These are phyloP conservation scores for Triplophysa bombifrons DNA, from an alignment of 2,797 vertebrate genomes.

Conservation along the genomic window DNA sequence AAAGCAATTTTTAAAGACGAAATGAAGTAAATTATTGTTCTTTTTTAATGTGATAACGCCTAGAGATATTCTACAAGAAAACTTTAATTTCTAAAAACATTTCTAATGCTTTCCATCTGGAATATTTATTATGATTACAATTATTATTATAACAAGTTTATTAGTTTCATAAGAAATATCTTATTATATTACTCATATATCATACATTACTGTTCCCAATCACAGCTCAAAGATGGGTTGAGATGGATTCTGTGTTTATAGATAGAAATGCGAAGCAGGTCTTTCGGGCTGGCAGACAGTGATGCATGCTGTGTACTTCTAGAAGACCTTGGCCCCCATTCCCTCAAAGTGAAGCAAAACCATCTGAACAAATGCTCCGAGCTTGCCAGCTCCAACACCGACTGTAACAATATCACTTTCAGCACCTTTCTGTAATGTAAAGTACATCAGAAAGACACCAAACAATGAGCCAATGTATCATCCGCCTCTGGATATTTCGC, in stretches of 20 bases:
- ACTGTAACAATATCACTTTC: constrained; percentile 50
- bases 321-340: constrained; percentile 62
- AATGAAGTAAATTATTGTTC: not conserved
- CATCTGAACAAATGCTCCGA: constrained; percentile 47
- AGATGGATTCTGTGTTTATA: constrained; percentile 45
- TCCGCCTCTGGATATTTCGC: constrained; percentile 44
- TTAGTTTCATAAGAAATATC: constrained; percentile 1
- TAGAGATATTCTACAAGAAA: not conserved
- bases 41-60: not conserved
- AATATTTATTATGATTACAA: not conserved
- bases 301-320: constrained; percentile 57
- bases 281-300: constrained; percentile 45
- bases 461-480: constrained; percentile 53
- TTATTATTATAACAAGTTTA: not conserved
- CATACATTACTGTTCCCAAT: not conserved
- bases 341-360: constrained; percentile 60
- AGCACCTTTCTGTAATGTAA: constrained; percentile 53
- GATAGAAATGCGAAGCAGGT: constrained; percentile 28
- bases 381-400: constrained; percentile 43
- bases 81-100: not conserved
- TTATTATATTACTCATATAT: not conserved
- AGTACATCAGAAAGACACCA: constrained; percentile 57
- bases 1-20: not conserved
- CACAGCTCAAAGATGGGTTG: constrained; percentile 10
- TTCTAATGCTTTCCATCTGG: not conserved